Percentiles rank a stretch among this genome's conserved stretches.
Conservation (phyloP, 2,888 invertebrate species). For the Nymphalis polychloros region DNA sequence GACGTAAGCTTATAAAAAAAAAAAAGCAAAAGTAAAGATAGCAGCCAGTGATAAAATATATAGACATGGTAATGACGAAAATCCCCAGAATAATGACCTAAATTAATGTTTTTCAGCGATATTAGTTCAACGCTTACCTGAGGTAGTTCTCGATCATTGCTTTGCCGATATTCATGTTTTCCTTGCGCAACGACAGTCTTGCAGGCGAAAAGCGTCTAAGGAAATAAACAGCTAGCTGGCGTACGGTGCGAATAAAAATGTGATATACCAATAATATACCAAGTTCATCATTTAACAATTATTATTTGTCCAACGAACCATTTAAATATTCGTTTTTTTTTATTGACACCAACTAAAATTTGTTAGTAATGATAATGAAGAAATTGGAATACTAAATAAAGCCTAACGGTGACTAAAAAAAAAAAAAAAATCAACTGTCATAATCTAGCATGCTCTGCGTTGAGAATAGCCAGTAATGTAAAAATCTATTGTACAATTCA, state of each 20-base stretch:
- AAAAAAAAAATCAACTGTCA: slow-evolving; percentile 6
- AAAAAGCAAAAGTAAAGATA: no score
- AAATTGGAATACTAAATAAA: slow-evolving; percentile 23
- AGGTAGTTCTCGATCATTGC: slow-evolving; percentile 90
- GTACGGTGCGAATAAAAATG: slow-evolving; percentile 43
- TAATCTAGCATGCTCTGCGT: slow-evolving; percentile 20
- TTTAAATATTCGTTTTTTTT: no score
- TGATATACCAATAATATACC: slow-evolving; percentile 19
- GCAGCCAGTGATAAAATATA: background rate
- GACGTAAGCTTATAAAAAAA: no score
- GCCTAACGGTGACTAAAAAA: slow-evolving; percentile 11
- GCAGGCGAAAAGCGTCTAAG: slow-evolving; percentile 92
- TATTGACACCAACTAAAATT: background rate
- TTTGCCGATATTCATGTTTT: slow-evolving; percentile 89
- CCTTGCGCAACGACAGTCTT: slow-evolving; percentile 90
- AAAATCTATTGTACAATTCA: slow-evolving; percentile 25
- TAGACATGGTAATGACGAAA: slow-evolving; percentile 1
- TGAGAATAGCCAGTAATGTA: slow-evolving; percentile 23
- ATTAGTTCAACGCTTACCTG: slow-evolving; percentile 81
- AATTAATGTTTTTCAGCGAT: background rate
- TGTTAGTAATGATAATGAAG: background rate
- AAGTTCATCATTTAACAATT: slow-evolving; percentile 2
- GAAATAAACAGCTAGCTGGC: slow-evolving; percentile 73
- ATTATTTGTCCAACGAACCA: no score
- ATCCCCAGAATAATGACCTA: background rate